A percentile compares a stretch with the other conserved stretches of the same genome.
Conservation (phyloP, 1,140 invertebrate species). For the Drosophila kanapiae region DNA sequence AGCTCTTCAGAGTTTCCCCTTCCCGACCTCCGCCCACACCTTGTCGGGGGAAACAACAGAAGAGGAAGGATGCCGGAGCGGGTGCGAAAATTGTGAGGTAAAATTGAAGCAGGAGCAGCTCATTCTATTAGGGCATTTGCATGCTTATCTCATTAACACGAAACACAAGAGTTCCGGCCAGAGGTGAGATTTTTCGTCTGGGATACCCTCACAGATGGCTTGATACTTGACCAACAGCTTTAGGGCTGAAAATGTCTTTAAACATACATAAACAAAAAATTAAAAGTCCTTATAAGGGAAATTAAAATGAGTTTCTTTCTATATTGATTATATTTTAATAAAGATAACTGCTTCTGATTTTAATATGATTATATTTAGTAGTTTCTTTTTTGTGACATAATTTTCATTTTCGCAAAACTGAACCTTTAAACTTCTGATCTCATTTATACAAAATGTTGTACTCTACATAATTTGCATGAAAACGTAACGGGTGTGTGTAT, state of each 20-base stretch:
- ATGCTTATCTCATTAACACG: slow-evolving; percentile 79
- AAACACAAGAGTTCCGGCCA: slow-evolving; percentile 59
- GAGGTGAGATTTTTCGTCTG: slow-evolving; percentile 8
- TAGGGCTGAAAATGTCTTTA: too few relatives aligned
- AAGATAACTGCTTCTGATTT: not conserved
- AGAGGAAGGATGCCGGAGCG: not conserved
- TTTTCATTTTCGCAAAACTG: not conserved
- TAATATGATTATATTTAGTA: too few relatives aligned
- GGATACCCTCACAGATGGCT: slow-evolving; percentile 20
- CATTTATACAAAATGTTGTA: not conserved
- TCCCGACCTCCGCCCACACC: not conserved
- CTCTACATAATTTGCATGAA: slow-evolving; percentile 43
- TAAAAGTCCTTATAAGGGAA: too few relatives aligned
- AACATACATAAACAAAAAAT: not conserved
- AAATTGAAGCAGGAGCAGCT: slow-evolving; percentile 28
- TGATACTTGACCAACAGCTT: too few relatives aligned
- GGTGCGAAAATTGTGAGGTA: not conserved
- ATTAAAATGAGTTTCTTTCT: not conserved
- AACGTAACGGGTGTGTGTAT: slow-evolving; percentile 13
- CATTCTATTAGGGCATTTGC: slow-evolving; percentile 78
- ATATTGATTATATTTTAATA: not conserved
- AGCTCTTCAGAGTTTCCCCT: slow-evolving; percentile 31
- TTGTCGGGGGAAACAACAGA: slow-evolving; percentile 10
- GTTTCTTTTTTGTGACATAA: too few relatives aligned
- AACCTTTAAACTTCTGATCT: not conserved